phyloP scores from a whole-genome alignment of 53 echinoderm and acorn worm species.

The Zoroaster sp. region DNA sequence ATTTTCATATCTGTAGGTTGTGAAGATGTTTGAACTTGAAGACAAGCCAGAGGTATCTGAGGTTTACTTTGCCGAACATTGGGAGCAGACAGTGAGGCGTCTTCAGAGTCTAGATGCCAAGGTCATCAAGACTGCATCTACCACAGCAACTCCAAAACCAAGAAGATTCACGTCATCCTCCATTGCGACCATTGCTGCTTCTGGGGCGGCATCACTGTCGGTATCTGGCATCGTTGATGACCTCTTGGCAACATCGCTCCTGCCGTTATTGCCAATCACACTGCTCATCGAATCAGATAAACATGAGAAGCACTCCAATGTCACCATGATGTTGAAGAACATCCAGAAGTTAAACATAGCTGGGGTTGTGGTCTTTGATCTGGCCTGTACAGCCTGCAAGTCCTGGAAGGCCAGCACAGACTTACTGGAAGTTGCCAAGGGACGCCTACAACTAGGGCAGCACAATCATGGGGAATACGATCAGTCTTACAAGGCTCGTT shows the following conservation, averaged over 20 bases:
- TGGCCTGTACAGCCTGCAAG: constrained; percentile 77
- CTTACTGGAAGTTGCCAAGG: constrained; percentile 71
- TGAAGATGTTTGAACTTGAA: constrained; percentile 92
- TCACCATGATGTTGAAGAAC: constrained; percentile 30
- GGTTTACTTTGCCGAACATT: constrained; percentile 81
- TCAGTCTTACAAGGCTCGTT: neutral
- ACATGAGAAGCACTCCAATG: neutral
- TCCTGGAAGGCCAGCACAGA: constrained; percentile 75
- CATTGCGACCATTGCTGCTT: constrained; percentile 83
- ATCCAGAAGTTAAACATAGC: constrained; percentile 58
- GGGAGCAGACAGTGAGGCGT: constrained; percentile 74
- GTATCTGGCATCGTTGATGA: constrained; percentile 75
- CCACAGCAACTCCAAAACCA: neutral
- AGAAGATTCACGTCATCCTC: neutral
- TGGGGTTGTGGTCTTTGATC: constrained; percentile 82
- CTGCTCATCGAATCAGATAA: neutral
- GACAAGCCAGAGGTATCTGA: constrained; percentile 83
- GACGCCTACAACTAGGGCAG: constrained; percentile 51
- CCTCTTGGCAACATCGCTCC: constrained; percentile 60
- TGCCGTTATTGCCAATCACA: constrained; percentile 65
- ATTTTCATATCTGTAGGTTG: constrained; percentile 65
- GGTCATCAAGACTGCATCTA: neutral
- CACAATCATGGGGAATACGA: constrained; percentile 26
- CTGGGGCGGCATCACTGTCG: constrained; percentile 80
- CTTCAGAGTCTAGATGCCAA: constrained; percentile 67